Conservation (phyloP, 2,113 vertebrate species). For the Nerophis ophidion region DNA sequence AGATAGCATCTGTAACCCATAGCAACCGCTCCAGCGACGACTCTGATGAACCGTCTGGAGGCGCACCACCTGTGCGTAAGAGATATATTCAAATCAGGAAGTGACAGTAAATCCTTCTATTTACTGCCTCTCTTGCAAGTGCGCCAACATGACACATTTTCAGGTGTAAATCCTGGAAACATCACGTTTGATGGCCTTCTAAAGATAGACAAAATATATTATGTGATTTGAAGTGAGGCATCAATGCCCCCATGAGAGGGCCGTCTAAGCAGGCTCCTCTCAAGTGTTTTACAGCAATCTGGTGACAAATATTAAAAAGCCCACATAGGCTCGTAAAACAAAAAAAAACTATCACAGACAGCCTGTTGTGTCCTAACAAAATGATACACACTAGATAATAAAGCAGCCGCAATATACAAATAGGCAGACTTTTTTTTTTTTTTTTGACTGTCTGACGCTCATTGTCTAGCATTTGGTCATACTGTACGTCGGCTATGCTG, state of each 20-base stretch:
- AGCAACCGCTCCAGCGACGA: constrained; percentile 1
- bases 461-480: constrained; percentile 18
- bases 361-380: neutral
- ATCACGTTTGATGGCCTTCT: neutral
- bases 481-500: constrained; percentile 1
- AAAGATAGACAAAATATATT: neutral
- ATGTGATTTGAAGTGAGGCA: neutral
- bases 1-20: constrained; percentile 20
- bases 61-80: neutral
- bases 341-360: neutral
- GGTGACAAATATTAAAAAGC: neutral
- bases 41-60: neutral
- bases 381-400: neutral
- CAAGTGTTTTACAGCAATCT: neutral
- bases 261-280: constrained; percentile 11
- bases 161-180: neutral
- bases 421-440: constrained; percentile 10
- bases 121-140: neutral
- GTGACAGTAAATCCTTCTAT: neutral
- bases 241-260: constrained; percentile 9
- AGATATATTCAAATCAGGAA: neutral
- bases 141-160: neutral
- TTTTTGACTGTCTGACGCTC: constrained; percentile 13
- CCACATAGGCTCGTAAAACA: neutral
- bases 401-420: constrained; percentile 25